Evolutionary conservation across 2,113 vertebrate species (phyloP), one percentile per base, ranked within the genome.

Genomic region (Tetrao urogallus): DNA sequence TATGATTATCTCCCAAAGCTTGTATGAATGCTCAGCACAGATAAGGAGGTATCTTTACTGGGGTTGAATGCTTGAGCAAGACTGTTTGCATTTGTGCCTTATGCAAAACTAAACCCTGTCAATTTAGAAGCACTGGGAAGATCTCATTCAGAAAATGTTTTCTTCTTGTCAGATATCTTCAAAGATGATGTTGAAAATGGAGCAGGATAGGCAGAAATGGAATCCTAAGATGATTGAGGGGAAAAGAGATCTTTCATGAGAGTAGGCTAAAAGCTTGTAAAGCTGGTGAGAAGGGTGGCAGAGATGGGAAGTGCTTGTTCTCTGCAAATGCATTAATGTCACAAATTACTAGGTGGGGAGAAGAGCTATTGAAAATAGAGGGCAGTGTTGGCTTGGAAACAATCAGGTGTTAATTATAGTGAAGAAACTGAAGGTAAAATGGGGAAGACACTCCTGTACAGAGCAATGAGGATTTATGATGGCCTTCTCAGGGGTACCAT

Each of bases 131-230:
- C 58, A 69, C 32, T 47, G 78, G 77, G 66, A 92, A 84, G 77
- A 84, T 84, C 73, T 92, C 61, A 69, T 94, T 77, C 89, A 71
- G 87, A 94, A 95, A 95, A 93, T 86, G 70, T 92, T 48, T 75
- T 89, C 89, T 93, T 92, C 91, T 90, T 93, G 91, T 92, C 89
- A 94, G 25, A 87, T 43, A 12, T 82, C 81, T 84, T 94, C 87
- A 89, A 57, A 70, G 86, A 71, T 89, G 64, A 86, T 54, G 78
- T 2, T 87, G 78, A 92, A 92, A 92, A 84, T 87, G 43, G 66
- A 93, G 91, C 66, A 71, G 86, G 86, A 65, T 6, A 10, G 74
- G 61, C 66, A 75, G 83, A 88, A 61, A 86, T 52, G 72, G 76
- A 32, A 43, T 90, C 8, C 42, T 52, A 16, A 52, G 61, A 56